phyloP scores from a whole-genome alignment of 2,888 invertebrate species.

The Euplexia lucipara region DNA sequence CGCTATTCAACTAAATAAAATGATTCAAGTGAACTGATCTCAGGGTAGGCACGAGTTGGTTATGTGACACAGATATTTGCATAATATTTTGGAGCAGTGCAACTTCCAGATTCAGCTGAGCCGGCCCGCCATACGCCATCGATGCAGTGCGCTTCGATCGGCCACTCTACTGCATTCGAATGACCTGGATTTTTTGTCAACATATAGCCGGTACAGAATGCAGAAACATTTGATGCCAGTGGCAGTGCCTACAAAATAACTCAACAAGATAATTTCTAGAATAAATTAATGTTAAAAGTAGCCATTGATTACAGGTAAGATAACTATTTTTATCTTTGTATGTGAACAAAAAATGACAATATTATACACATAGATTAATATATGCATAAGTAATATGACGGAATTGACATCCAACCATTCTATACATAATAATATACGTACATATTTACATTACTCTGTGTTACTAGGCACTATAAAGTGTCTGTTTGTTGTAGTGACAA shows the following conservation, averaged over 20 bases:
- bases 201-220: neutral
- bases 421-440: no score
- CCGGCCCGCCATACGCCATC: slow-evolving; percentile 69
- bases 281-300: slow-evolving; percentile 7
- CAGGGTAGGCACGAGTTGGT: slow-evolving; percentile 41
- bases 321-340: no score
- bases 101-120: slow-evolving; percentile 68
- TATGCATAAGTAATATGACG: no score
- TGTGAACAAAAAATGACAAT: no score
- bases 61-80: slow-evolving; percentile 73
- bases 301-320: no score
- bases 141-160: slow-evolving; percentile 55
- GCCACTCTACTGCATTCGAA: slow-evolving; percentile 62
- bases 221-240: no score
- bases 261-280: slow-evolving; percentile 10
- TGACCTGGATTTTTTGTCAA: slow-evolving; percentile 64
- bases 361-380: no score
- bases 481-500: no score
- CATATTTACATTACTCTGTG: no score
- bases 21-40: slow-evolving; percentile 46
- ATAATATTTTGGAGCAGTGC: slow-evolving; percentile 76
- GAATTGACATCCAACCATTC: no score
- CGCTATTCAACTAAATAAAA: slow-evolving; percentile 34
- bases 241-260: neutral
- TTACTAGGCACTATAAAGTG: no score